Evolutionary conservation across 2,113 vertebrate species (phyloP).

Genomic region (Bettongia penicillata): DNA sequence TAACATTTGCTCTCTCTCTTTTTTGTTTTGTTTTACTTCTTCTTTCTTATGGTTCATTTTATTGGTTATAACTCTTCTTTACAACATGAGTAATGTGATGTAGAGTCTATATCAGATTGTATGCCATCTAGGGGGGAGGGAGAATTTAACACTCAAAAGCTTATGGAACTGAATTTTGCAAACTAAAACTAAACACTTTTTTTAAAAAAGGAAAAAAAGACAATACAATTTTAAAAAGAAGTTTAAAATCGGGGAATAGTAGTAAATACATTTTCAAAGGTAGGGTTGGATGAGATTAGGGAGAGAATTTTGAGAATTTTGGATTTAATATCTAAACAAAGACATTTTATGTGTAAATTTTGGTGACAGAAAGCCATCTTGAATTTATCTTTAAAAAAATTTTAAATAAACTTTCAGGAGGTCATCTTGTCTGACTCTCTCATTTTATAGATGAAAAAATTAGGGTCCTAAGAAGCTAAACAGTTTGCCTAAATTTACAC

Average conservation of each 20-base stretch:
- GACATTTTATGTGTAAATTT: neutral
- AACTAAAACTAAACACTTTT: too few species aligned
- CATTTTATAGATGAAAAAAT: neutral
- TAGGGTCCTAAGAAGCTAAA: neutral
- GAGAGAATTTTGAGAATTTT: neutral
- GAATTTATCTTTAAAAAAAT: neutral
- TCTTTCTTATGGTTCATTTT: too few species aligned
- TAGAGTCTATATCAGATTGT: too few species aligned
- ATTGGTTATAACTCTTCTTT: too few species aligned
- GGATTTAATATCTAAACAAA: neutral
- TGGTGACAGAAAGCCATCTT: neutral
- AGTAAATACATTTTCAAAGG: neutral
- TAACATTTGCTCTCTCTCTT: too few species aligned
- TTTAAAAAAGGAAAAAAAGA: too few species aligned
- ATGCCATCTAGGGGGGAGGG: too few species aligned
- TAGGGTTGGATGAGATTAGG: neutral
- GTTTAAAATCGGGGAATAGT: neutral
- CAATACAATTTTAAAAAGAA: too few species aligned
- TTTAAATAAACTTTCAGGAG: neutral
- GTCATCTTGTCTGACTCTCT: neutral
- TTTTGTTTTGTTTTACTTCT: too few species aligned
- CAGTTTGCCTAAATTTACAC: neutral
- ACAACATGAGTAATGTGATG: too few species aligned
- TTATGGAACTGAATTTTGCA: too few species aligned
- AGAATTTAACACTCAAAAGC: too few species aligned